Evolutionary conservation across 1,140 invertebrate species (phyloP).

Genomic region (Coelopa frigida): DNA sequence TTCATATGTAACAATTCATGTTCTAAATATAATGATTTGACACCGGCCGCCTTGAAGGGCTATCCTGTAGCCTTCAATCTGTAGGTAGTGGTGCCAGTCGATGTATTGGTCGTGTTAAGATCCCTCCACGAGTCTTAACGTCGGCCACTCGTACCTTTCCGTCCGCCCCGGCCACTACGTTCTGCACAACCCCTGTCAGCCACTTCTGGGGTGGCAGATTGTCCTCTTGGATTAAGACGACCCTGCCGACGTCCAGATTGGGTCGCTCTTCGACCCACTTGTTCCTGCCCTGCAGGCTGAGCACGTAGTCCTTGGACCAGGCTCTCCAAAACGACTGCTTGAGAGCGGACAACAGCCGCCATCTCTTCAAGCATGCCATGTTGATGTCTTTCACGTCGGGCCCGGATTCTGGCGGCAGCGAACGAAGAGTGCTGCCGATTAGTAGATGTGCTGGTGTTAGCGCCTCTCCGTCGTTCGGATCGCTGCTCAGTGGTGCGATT

Average conservation of each 20-base stretch:
- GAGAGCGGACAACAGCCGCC: background rate
- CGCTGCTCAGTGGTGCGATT: constrained; percentile 6
- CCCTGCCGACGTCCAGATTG: constrained; percentile 20
- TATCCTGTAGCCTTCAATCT: too few species aligned
- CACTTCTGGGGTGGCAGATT: constrained; percentile 36
- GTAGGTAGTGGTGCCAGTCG: constrained; percentile 14
- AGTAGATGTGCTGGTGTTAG: constrained; percentile 31
- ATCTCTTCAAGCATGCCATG: constrained; percentile 2
- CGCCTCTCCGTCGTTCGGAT: constrained; percentile 17
- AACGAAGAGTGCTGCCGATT: constrained; percentile 16
- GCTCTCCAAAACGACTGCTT: constrained; percentile 27
- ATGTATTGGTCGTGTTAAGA: constrained; percentile 19
- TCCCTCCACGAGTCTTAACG: constrained; percentile 23
- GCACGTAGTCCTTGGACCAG: constrained; percentile 26
- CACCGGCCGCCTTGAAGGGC: too few species aligned
- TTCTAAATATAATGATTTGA: too few species aligned
- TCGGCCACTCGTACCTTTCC: constrained; percentile 37
- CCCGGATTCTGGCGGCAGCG: background rate
- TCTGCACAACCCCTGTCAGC: constrained; percentile 33
- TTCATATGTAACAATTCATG: too few species aligned
- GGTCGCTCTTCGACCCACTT: constrained; percentile 26
- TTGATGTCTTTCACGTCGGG: too few species aligned
- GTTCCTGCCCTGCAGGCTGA: constrained; percentile 21
- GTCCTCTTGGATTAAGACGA: constrained; percentile 37
- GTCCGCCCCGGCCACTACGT: constrained; percentile 36